phyloP scores from a whole-genome alignment of 2,797 vertebrate species.

The Helicolenus hilgendorfi region DNA sequence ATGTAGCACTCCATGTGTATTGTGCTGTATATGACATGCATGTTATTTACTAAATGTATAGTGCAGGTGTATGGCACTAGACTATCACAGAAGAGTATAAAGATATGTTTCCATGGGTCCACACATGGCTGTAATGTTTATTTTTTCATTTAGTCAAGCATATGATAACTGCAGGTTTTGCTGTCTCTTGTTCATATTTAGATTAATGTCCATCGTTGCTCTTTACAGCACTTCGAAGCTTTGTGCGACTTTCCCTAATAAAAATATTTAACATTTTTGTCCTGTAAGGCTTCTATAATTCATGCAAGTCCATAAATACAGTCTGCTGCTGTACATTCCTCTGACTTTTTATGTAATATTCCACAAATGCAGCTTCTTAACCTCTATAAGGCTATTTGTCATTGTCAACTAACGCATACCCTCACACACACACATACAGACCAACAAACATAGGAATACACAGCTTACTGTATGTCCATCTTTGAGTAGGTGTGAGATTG shows the following conservation, averaged over 20 bases:
- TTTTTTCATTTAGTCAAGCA: neutral
- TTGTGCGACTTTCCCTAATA: neutral
- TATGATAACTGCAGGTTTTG: neutral
- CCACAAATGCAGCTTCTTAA: constrained; percentile 15
- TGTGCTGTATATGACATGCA: neutral
- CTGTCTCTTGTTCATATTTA: constrained; percentile 4
- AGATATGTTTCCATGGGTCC: neutral
- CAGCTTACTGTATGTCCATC: neutral
- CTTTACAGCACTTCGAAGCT: constrained; percentile 6
- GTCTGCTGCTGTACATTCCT: constrained; percentile 16
- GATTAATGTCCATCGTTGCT: neutral
- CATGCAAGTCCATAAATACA: constrained; percentile 15
- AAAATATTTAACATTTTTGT: constrained; percentile 17
- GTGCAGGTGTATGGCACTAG: neutral
- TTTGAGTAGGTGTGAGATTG: neutral
- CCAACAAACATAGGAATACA: neutral
- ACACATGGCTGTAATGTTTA: neutral
- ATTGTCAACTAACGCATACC: constrained; percentile 9
- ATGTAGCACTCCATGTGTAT: neutral
- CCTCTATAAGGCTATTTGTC: constrained; percentile 38
- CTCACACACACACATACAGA: neutral
- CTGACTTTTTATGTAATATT: constrained; percentile 1
- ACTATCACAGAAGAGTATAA: neutral
- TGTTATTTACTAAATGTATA: neutral
- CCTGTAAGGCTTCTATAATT: constrained; percentile 5